Evolutionary conservation across 1,140 invertebrate species (phyloP), one percentile per base, ranked within the genome.

Genomic region (Eriocheir sinensis): DNA sequence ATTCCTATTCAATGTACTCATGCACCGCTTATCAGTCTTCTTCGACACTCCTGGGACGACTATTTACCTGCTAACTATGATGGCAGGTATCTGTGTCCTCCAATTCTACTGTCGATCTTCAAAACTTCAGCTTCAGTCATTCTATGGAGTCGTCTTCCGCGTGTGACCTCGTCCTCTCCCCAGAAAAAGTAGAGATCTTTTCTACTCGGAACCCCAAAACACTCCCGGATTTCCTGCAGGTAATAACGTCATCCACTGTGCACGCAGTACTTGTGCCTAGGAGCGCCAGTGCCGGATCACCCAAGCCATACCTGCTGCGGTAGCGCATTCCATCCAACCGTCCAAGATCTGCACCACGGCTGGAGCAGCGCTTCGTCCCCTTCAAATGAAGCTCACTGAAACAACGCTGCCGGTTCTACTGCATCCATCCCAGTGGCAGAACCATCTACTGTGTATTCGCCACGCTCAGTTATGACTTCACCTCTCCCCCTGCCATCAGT

Each of bases 21-120:
- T 91, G 32, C 89, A 91, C 41, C 89, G 30, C 41, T 53, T 91
- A 34, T 91, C 53, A 60, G 30, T 32, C 53, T 72, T 1, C 89
- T 72, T 60, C 89, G 48, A 89, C 38, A 9, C 44, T 41, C 53
- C 53, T 2, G 6, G 53, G 53, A 60, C 17, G 17, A 60, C 53
- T 21, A 15, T 60, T 60, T 48, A 60, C 36, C 86, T 44, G 86
- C 15, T 41, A 34, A n/a, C 41, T 6, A 36, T 48, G 53, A 53
- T 40, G 89, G 72, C 38, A 91, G 60, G 0, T 91, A 48, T 40
- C 32, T 91, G 60, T 34, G 72, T 36, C 72, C 41, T 48, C 44
- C 44, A 60, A 91, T 2, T 60, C 44, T 17, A 12, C 89, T 34
- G 89, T 30, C 30, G 44, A 12, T 32, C 53, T 60, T 60, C 32